Conservation (phyloP, 2,797 vertebrate genomes). For the Acipenser transmontanus region DNA sequence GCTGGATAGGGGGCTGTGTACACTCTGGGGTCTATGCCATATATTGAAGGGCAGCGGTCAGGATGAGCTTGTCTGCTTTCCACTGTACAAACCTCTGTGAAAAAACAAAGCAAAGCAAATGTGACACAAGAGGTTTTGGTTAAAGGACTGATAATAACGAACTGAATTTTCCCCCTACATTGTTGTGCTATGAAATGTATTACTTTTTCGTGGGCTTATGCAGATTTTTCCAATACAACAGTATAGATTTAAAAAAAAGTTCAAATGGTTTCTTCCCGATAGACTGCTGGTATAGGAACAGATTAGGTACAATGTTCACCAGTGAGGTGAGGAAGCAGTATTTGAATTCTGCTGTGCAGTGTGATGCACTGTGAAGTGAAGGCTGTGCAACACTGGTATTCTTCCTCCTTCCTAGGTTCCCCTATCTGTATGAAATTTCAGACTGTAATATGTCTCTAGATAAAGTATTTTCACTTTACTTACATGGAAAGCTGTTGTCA, state of each 20-base stretch:
- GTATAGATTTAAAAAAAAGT: not conserved
- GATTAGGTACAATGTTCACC: too few species aligned
- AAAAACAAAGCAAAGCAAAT: not conserved
- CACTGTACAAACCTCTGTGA: not conserved
- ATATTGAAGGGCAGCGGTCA: not conserved
- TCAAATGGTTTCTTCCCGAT: not conserved
- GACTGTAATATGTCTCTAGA: slow-evolving; percentile 3
- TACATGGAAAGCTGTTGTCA: not conserved
- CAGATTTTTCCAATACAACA: too few species aligned
- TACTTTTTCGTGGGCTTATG: too few species aligned
- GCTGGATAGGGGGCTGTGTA: not conserved
- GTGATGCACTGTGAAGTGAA: not conserved
- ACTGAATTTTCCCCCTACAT: too few species aligned
- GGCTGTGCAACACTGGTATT: too few species aligned
- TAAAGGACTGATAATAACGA: too few species aligned
- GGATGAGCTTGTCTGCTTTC: not conserved
- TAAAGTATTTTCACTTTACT: slow-evolving; percentile 6
- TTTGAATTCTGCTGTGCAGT: not conserved
- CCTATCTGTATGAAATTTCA: not conserved
- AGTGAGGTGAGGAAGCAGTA: too few species aligned
- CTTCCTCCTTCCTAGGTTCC: too few species aligned
- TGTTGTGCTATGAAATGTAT: too few species aligned
- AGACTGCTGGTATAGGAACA: not conserved
- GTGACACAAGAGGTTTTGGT: not conserved
- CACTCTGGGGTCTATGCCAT: not conserved